Evolutionary conservation across 2,797 vertebrate species (phyloP), one percentile per base, ranked within the genome.

Genomic region (Enteromius treurensis): DNA sequence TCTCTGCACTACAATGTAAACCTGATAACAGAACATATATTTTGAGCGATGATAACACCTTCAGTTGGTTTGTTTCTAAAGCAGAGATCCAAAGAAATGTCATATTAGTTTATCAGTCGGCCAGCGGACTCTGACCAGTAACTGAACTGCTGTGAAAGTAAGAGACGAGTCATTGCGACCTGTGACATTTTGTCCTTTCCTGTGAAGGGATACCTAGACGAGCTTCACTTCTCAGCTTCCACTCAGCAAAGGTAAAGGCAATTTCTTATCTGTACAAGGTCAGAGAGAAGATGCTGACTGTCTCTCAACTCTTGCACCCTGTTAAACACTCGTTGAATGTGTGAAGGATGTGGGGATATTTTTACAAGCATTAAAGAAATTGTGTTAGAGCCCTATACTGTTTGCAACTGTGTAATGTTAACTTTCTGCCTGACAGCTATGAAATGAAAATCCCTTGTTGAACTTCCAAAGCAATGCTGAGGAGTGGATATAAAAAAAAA

Each of bases 181-280:
- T 81, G 51, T 75, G 49, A 80, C 71, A 68, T 80, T 75, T 75
- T 76, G 60, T 80, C 64, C 49, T 68, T 75, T 67, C 37, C 62
- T 76, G 34, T 79, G 75, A 70, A 40, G 76, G 76, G 17, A 83
- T 71, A 78, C 45, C n/a, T 83, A 45, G 65, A 78, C 21, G 51
- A 62, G 67, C 65, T 78, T 77, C 34, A 77, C 34, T 77, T 55
- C 34, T 55, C 62, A 17, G 73, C 62, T 69, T 60, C 74, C 51
- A 19, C 62, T 47, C 75, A 70, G 75, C 40, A 58, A 78, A 78
- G 64, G 67, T 51, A 70, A 83, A 78, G 40, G 26, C 58, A 71
- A 51, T 75, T 49, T 79, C 82, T 79, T 79, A 79, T 83, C 64
- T 83, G 14, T 51, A 75, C 64, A 37, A 62, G 81, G 81, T 70